These are phyloP conservation scores for Pheosia tremula DNA, from an alignment of 2,888 invertebrate genomes.

Conservation along the genomic window DNA sequence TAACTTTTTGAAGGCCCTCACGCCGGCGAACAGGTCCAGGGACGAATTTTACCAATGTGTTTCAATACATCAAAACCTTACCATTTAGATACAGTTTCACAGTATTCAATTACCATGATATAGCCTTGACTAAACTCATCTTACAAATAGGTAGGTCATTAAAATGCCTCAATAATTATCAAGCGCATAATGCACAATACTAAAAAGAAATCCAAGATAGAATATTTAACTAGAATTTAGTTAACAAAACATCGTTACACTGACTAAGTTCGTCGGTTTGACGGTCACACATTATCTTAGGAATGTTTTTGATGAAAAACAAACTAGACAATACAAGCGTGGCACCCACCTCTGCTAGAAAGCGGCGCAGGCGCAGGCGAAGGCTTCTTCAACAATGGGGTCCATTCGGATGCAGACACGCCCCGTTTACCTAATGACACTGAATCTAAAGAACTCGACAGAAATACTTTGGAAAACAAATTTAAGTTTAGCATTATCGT, in stretches of 20 bases:
- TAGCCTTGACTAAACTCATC: not conserved
- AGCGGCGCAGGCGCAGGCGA: constrained; percentile 25
- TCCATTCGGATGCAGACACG: constrained; percentile 58
- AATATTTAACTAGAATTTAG: not conserved
- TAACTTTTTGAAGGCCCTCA: too few relatives aligned
- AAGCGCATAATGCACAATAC: not conserved
- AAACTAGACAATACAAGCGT: constrained; percentile 35
- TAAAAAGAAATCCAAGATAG: not conserved
- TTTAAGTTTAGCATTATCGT: constrained; percentile 38
- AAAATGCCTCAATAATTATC: not conserved
- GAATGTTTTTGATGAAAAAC: constrained; percentile 22
- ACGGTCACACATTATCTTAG: constrained; percentile 22
- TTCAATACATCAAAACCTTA: too few relatives aligned
- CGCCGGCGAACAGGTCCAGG: too few relatives aligned
- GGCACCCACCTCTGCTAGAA: constrained; percentile 33
- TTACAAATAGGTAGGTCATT: not conserved
- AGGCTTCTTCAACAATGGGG: constrained; percentile 56
- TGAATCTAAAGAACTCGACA: constrained; percentile 42
- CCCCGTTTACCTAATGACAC: constrained; percentile 47
- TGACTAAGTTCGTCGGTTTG: constrained; percentile 1
- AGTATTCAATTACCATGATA: too few relatives aligned
- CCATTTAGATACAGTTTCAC: too few relatives aligned
- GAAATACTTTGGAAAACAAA: constrained; percentile 50
- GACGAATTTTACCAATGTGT: too few relatives aligned
- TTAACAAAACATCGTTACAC: constrained; percentile 3